Evolutionary conservation across 2,888 invertebrate species (phyloP).

Genomic region (Papilio gigon): DNA sequence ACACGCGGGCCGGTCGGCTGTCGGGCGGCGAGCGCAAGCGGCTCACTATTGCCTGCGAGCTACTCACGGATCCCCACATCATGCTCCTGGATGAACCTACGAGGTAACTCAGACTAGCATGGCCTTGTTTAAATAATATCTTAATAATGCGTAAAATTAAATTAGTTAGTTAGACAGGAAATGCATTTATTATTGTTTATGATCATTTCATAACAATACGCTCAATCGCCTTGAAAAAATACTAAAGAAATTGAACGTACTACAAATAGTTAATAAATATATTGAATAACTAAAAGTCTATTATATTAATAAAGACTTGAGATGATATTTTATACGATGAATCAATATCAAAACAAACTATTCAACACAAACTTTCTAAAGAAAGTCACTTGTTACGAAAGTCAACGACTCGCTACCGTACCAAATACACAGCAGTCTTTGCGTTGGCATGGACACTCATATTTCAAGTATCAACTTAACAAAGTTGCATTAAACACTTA

Average conservation of each 20-base stretch:
- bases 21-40: conserved; percentile 96
- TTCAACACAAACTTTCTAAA: neutral
- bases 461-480: neutral
- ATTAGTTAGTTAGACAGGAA: too few relatives aligned
- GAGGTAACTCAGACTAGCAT: conserved; percentile 83
- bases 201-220: too few relatives aligned
- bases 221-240: too few relatives aligned
- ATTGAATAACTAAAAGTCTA: neutral
- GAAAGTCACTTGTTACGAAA: neutral
- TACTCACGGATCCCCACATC: conserved; percentile 94
- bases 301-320: neutral
- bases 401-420: neutral
- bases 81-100: conserved; percentile 98
- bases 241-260: too few relatives aligned
- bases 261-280: neutral
- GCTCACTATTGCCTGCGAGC: conserved; percentile 93
- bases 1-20: conserved; percentile 87
- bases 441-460: neutral
- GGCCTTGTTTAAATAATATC: neutral
- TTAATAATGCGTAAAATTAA: conserved; percentile 1
- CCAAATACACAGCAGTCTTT: neutral
- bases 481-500: neutral
- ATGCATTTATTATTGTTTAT: too few relatives aligned
- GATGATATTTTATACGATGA: neutral
- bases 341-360: neutral